Conservation (phyloP, 1,140 invertebrate species). For the Thalassaphorura encarpata region DNA sequence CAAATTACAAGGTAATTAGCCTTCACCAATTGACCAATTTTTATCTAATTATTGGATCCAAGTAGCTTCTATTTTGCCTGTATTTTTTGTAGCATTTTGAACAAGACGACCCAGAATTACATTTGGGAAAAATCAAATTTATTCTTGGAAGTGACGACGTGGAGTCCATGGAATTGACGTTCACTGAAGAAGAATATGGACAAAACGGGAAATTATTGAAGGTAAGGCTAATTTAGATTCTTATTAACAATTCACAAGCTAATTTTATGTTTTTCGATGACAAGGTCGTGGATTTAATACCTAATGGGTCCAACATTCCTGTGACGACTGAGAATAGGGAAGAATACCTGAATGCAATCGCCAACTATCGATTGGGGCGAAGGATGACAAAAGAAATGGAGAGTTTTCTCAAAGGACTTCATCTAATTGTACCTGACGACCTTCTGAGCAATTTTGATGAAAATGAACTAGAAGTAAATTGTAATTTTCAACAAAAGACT, state of each 20-base stretch:
- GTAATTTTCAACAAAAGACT: not conserved
- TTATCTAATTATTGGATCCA: not conserved
- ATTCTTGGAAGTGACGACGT: slow-evolving; percentile 74
- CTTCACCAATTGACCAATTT: no score
- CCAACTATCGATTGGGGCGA: slow-evolving; percentile 72
- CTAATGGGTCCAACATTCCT: slow-evolving; percentile 55
- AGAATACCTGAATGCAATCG: slow-evolving; percentile 75
- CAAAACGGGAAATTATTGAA: slow-evolving; percentile 58
- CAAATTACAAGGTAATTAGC: slow-evolving; percentile 69
- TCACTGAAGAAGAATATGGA: slow-evolving; percentile 79
- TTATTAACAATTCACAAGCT: not conserved
- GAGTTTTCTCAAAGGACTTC: slow-evolving; percentile 75
- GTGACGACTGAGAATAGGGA: slow-evolving; percentile 68
- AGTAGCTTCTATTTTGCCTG: not conserved
- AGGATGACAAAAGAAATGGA: slow-evolving; percentile 73
- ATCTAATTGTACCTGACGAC: slow-evolving; percentile 82
- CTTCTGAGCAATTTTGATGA: slow-evolving; percentile 90
- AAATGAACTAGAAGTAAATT: slow-evolving; percentile 78
- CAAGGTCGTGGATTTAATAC: slow-evolving; percentile 59
- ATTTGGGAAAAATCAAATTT: slow-evolving; percentile 83
- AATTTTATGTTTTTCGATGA: slow-evolving; percentile 6
- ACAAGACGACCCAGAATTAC: slow-evolving; percentile 87
- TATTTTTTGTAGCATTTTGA: slow-evolving; percentile 68
- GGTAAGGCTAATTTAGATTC: slow-evolving; percentile 34
- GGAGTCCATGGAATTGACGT: slow-evolving; percentile 70